Conservation (phyloP, 2,888 invertebrate species). For the Ecdyonurus torrentis region DNA sequence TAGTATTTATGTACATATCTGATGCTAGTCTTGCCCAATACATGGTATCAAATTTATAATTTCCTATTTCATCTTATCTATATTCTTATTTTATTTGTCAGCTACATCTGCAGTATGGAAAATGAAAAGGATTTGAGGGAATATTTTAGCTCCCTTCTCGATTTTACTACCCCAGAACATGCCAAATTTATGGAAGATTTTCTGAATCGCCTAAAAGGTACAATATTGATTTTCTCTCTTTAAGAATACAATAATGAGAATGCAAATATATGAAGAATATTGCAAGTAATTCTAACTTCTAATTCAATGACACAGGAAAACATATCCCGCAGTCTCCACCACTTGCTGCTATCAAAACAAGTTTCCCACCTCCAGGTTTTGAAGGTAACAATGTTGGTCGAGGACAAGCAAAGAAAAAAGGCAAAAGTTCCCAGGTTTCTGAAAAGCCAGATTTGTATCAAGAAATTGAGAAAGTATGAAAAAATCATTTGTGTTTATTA, state of each 20-base stretch:
- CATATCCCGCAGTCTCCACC: too few relatives aligned
- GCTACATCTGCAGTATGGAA: constrained; percentile 55
- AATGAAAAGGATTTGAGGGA: constrained; percentile 55
- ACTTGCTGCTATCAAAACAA: too few relatives aligned
- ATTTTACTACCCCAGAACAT: constrained; percentile 47
- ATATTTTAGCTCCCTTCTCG: constrained; percentile 57
- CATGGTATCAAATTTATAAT: too few relatives aligned
- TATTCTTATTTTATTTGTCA: constrained; percentile 25
- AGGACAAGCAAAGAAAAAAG: constrained; percentile 13
- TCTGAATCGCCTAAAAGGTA: too few relatives aligned
- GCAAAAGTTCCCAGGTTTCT: neutral
- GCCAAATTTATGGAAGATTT: constrained; percentile 42
- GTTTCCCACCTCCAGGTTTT: too few relatives aligned
- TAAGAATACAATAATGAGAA: constrained; percentile 15
- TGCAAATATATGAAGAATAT: constrained; percentile 20
- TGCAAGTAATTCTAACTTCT: constrained; percentile 13
- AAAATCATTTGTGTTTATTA: too few relatives aligned
- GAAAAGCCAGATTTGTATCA: neutral
- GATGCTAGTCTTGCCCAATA: too few relatives aligned
- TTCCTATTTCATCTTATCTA: too few relatives aligned
- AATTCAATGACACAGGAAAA: too few relatives aligned
- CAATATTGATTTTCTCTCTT: constrained; percentile 19
- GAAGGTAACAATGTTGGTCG: neutral
- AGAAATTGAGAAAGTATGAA: too few relatives aligned
- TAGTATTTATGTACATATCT: too few relatives aligned